These are phyloP conservation scores for Nycticryphes semicollaris DNA, from an alignment of 2,113 vertebrate species.

Conservation along the genomic window DNA sequence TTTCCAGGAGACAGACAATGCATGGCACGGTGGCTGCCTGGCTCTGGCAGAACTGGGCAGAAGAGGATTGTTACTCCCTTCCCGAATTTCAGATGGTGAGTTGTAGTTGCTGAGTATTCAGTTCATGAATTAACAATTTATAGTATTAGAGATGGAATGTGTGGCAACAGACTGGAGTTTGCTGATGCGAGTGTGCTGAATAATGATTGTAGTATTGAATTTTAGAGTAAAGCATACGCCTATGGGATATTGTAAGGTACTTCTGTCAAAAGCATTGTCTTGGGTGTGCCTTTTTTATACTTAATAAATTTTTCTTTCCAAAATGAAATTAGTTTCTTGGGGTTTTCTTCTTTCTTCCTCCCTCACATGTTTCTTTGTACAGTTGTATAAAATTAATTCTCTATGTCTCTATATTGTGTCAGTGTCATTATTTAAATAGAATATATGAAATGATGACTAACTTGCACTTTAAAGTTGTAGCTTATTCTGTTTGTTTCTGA, in stretches of 20 bases:
- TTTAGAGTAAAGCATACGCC: not conserved
- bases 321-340: constrained; percentile 36
- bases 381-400: constrained; percentile 16
- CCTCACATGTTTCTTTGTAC: not conserved
- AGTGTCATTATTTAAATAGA: constrained; percentile 13
- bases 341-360: constrained; percentile 30
- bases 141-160: not conserved
- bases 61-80: constrained; percentile 91
- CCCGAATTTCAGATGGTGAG: constrained; percentile 87
- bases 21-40: constrained; percentile 95
- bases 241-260: not conserved
- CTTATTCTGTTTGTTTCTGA: constrained; percentile 12
- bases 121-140: not conserved
- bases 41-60: constrained; percentile 93
- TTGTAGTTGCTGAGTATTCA: not conserved
- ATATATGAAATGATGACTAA: constrained; percentile 34
- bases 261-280: constrained; percentile 22
- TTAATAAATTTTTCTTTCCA: constrained; percentile 53
- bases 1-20: constrained; percentile 91
- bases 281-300: constrained; percentile 28
- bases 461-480: constrained; percentile 13
- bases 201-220: not conserved
- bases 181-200: not conserved
- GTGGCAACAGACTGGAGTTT: not conserved
- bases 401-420: constrained; percentile 4